Percentiles rank a stretch among this genome's conserved stretches.
These are phyloP conservation scores for Diploscapter pachys DNA, from an alignment of 1,140 invertebrate genomes.

Conservation along the genomic window DNA sequence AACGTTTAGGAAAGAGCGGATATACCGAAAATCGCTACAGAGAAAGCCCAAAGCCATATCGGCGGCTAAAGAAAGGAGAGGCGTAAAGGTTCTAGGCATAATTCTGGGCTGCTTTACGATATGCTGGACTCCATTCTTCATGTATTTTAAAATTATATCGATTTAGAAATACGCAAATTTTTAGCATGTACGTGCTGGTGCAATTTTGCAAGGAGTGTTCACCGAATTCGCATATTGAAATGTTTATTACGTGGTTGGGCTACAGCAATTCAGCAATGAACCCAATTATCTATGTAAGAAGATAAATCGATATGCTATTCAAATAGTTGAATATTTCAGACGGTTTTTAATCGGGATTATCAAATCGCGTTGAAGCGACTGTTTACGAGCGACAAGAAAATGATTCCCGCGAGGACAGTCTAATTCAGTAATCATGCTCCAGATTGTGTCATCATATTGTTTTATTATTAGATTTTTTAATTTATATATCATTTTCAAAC, in stretches of 20 bases:
- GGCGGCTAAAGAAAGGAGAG: conserved; percentile 56
- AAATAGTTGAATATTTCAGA: conserved; percentile 20
- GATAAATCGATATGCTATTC: background rate
- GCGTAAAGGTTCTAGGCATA: conserved; percentile 57
- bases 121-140: conserved; percentile 59
- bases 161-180: background rate
- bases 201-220: conserved; percentile 52
- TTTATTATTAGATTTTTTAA: too few relatives aligned
- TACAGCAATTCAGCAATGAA: conserved; percentile 58
- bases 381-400: conserved; percentile 39
- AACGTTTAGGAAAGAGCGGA: conserved; percentile 46
- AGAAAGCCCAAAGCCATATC: conserved; percentile 58
- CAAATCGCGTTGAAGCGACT: conserved; percentile 58
- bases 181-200: conserved; percentile 57
- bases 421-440: background rate
- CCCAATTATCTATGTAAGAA: conserved; percentile 58
- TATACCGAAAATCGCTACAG: conserved; percentile 55
- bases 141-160: conserved; percentile 28
- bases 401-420: conserved; percentile 9
- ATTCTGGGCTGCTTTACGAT: conserved; percentile 59
- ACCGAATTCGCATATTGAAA: conserved; percentile 55
- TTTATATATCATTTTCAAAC: too few relatives aligned
- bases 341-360: conserved; percentile 58
- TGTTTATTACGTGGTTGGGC: conserved; percentile 59
- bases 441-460: too few relatives aligned